Base-by-base conservation (phyloP, 2,888 invertebrate genomes). In the Gasteruption jaculator region DNA sequence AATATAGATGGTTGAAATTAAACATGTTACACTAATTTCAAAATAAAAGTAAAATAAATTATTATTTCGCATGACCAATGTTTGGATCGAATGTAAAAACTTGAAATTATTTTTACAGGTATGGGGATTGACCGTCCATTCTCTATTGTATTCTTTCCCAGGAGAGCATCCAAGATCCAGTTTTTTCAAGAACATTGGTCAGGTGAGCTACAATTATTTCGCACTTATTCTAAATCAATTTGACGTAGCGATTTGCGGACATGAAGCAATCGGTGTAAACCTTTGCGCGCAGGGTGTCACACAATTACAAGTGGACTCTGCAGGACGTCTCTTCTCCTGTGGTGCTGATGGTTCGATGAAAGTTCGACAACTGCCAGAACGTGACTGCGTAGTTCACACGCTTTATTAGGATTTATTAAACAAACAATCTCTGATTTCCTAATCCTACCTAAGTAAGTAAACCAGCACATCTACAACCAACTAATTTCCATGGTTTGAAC, bases 291-390 rank as follows among this genome's bases (percentile, higher is more conserved):
- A 71, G 73, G 94, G 94, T 21, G 96, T 97, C 27, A 93, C 94
- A 32, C 96, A 99, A 73, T 78, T 99, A 54, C 86, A 90, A 65
- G 85, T 97, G 47, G 96, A 96, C 71, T 81, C 86, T 29, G 83
- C 85, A 48, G 86, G 86, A 18, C 83, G 96, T 33, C 76, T 99
- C 57, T 97, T 94, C 76, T 97, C 97, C 5, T 99, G 99, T 72
- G 99, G 99, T 40, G 94, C 95, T 34, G 99, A 99, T 76, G 96
- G 96, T 58, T 95, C 96, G 35, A 91, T 99, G 86, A 97, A 97
- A 78, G 91, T 96, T 54, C 82, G 96, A 52, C 87, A 90, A 68
- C 75, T 96, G 58, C 91, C 93, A 12, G 92, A 93, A 65, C 79
- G 87, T 52, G 83, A 83, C 61, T 73, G 75, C 47, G 73, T 77